These are phyloP conservation scores for Anomalospiza imberbis DNA, from an alignment of 2,797 vertebrate genomes.

Conservation along the genomic window DNA sequence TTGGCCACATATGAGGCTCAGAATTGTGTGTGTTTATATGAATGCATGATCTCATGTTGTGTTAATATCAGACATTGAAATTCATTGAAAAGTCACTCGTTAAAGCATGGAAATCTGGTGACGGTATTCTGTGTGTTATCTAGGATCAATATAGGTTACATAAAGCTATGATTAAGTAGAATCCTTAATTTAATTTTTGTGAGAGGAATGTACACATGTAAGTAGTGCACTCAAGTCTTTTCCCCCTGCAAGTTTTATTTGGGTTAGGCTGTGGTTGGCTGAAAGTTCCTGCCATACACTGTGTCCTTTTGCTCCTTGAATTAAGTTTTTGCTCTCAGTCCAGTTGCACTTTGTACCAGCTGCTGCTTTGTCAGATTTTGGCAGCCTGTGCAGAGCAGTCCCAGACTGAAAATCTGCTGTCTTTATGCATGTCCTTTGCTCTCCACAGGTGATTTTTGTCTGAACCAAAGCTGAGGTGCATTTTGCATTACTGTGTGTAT, in stretches of 20 bases:
- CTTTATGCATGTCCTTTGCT: background rate
- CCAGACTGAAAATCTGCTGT: background rate
- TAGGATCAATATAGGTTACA: background rate
- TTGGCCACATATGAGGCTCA: background rate
- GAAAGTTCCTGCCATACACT: background rate
- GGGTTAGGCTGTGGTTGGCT: background rate
- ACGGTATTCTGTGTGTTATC: background rate
- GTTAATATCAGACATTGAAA: background rate
- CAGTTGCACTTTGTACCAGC: background rate
- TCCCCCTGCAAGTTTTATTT: background rate
- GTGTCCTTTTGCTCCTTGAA: constrained; percentile 13
- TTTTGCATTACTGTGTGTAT: background rate
- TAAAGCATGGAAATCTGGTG: background rate
- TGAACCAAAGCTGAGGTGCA: background rate
- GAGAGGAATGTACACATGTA: fast-evolving
- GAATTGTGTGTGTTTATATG: background rate
- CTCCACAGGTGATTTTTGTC: background rate
- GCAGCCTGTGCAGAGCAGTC: background rate
- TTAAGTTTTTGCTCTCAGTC: background rate
- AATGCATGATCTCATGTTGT: fast-evolving
- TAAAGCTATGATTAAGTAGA: background rate
- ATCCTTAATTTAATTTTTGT: background rate
- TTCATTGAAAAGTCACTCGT: background rate
- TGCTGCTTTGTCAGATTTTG: background rate
- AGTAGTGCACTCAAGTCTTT: background rate